Base-by-base conservation (phyloP, 2,113 vertebrate genomes). In the Potamarius usumacintae region DNA sequence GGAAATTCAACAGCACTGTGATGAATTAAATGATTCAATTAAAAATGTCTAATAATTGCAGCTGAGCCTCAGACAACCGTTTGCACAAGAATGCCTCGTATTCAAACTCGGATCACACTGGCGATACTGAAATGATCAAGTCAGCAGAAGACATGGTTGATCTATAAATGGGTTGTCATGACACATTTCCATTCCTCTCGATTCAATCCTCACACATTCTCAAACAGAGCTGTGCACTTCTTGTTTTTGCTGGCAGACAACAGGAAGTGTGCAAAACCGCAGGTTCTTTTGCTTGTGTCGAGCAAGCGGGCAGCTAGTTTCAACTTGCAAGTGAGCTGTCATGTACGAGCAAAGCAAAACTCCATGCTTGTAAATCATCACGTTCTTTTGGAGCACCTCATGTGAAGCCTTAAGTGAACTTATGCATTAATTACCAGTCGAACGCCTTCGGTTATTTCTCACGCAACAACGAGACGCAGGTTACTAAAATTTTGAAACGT, bases 191-290 rank as follows among this genome's bases (percentile, higher is more conserved):
- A 2, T 34, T 67, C 42, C 7, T 91, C 62, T 67, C 48, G 27
- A 15, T 71, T 62, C 76, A 62, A 48, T 90, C 92, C 42, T 82
- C 55, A 48, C 77, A 86, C 10, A 76, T 80, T 86, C 67, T 86
- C 79, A 89, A 83, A 87, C 69, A 69, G 78, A 74, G 22, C n/a
- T 72, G 85, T 72, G 86, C 84, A 93, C 94, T 96, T 96, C 95
- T 96, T 89, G 50, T 95, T 95, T 92, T 85, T 92, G 92, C 89
- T 92, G 83, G 86, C 81, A 91, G 93, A 95, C 95, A 96, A 96
- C 95, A 96, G 95, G 95, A 96, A 94, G 92, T 93, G 91, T 90
- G 92, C 91, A 91, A 94, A 95, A 96, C 95, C 95, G 92, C 95
- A 95, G 84, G 79, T 82, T 87, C 71, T 65, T 82, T 87, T 80